These are phyloP conservation scores for Hirtodrosophila histrioides DNA, from an alignment of 2,888 invertebrate genomes.

Conservation along the genomic window DNA sequence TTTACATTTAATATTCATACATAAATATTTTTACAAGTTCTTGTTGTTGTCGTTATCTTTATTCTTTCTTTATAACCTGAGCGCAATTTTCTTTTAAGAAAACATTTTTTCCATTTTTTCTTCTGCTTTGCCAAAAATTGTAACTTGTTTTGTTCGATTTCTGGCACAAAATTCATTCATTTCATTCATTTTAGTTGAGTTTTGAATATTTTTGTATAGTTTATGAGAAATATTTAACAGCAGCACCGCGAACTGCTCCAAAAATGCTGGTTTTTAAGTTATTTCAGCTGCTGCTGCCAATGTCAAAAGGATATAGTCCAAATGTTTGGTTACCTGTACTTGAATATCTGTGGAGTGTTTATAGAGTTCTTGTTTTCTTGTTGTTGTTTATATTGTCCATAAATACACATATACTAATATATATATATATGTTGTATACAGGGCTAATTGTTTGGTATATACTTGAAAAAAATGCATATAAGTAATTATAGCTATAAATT, in stretches of 20 bases:
- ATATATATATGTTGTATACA: conserved; percentile 18
- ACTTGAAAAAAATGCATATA: conserved; percentile 43
- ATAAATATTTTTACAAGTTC: conserved; percentile 28
- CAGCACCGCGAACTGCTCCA: conserved; percentile 20
- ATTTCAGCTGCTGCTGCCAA: not conserved
- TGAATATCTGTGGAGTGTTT: conserved; percentile 24
- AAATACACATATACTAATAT: conserved; percentile 53
- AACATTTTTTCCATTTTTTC: conserved; percentile 38
- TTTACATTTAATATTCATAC: conserved; percentile 37
- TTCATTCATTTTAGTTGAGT: not conserved
- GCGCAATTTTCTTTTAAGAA: conserved; percentile 72
- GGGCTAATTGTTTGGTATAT: conserved; percentile 36
- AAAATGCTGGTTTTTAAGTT: conserved; percentile 23
- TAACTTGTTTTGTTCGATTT: conserved; percentile 7
- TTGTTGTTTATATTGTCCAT: conserved; percentile 61
- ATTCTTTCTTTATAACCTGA: conserved; percentile 75
- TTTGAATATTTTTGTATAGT: conserved; percentile 22
- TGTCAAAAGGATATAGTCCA: conserved; percentile 7
- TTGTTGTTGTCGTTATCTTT: conserved; percentile 22
- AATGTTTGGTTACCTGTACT: conserved; percentile 46
- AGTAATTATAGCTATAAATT: conserved; percentile 71
- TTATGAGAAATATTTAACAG: no score
- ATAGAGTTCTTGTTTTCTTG: conserved; percentile 9
- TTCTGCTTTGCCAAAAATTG: conserved; percentile 36
- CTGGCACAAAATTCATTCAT: conserved; percentile 39